These are phyloP conservation scores for Chymomyza costata DNA, from an alignment of 1,140 invertebrate genomes.

Conservation along the genomic window DNA sequence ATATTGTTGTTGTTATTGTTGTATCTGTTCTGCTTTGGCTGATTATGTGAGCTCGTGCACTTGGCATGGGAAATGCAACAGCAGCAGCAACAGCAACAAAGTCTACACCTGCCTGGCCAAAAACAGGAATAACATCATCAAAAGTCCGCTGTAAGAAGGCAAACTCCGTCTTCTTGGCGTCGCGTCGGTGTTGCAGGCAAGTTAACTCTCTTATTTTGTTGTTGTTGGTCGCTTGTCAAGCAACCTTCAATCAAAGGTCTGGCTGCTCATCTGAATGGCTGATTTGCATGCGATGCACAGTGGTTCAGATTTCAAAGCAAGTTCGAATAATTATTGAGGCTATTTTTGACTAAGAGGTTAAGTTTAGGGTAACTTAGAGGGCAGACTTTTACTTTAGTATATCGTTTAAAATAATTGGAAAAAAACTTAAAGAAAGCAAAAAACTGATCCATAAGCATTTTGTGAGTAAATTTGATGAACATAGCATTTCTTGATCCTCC, in stretches of 20 bases:
- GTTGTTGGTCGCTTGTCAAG: background rate
- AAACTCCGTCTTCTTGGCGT: too few relatives aligned
- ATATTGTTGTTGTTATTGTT: too few relatives aligned
- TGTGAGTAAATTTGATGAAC: background rate
- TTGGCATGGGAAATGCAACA: background rate
- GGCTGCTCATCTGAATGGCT: background rate
- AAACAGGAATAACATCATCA: slow-evolving; percentile 1
- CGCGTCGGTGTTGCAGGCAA: background rate
- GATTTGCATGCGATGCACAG: background rate
- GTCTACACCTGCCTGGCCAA: background rate
- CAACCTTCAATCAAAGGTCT: background rate
- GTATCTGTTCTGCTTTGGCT: slow-evolving; percentile 1
- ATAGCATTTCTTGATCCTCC: background rate
- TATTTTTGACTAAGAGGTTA: too few relatives aligned
- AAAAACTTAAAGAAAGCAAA: too few relatives aligned
- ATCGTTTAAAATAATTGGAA: too few relatives aligned
- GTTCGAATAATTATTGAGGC: too few relatives aligned
- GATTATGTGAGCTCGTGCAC: too few relatives aligned
- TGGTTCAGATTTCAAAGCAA: too few relatives aligned
- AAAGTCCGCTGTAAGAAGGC: background rate
- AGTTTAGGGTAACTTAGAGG: too few relatives aligned
- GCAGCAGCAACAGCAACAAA: background rate
- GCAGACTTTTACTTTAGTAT: too few relatives aligned
- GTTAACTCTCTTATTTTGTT: background rate
- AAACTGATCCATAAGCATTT: too few relatives aligned